Evolutionary conservation across 2,888 invertebrate genomes (phyloP), one percentile per base, ranked within the genome.

Genomic region (Rotaria macrura): DNA sequence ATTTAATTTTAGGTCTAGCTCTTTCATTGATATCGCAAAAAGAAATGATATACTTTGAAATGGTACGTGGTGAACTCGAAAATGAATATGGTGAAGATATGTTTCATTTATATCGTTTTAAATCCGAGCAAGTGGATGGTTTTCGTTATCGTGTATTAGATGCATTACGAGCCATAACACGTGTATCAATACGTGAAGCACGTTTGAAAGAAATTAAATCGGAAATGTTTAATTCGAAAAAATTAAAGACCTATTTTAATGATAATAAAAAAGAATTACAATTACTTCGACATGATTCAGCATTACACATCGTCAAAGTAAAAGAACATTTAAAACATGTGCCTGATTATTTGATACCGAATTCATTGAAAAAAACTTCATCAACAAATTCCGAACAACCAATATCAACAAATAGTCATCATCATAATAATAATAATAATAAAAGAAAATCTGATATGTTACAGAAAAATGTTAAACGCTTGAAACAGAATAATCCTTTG

Each of bases 101-200:
- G 14, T 91, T 91, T 88, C 95, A 95, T 90, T 94, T 95, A 86
- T 99, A 96, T 91, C 94, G 96, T 89, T 97, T 99, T 90, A 95
- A 95, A 89, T 92, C 98, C 91, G 95, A 96, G 87, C 97, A 99
- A 92, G 94, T 99, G 84, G 97, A 98, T 90, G 95, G 97, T 0
- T 98, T 99, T 91, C 93, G 95, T 87, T 97, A 99, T 92, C 93
- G 99, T 88, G 95, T 97, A 14, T 87, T 91, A 91, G 98, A 99
- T 92, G 98, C 96, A 7, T 95, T 97, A 94, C 93, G 95, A 89
- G 95, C 96, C 1, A 95, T 97, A 17, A 98, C 98, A 0, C 93
- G 94, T 89, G 94, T 96, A 87, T 96, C 97, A 0, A 94, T 99
- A 3, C 93, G 96, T 84, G 97, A 98, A 91, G 97, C 97, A 0